phyloP scores from a whole-genome alignment of 2,113 vertebrate species.

The Alosa alosa region DNA sequence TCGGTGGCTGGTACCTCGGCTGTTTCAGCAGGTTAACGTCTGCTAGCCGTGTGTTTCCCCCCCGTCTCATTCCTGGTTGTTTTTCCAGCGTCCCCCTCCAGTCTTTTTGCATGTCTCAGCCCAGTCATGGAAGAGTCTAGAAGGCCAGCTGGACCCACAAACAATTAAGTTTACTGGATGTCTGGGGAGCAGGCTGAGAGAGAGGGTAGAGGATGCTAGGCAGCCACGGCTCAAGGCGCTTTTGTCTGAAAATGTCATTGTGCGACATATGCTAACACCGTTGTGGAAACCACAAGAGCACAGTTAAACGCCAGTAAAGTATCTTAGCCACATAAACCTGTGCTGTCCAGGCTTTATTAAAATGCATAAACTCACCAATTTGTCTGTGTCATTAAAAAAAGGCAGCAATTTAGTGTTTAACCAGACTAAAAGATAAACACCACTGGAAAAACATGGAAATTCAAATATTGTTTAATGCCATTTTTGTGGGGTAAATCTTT shows the following conservation, averaged over 20 bases:
- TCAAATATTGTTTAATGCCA: not conserved
- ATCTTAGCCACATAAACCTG: constrained; percentile 39
- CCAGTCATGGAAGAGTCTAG: constrained; percentile 24
- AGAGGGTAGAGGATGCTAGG: not conserved
- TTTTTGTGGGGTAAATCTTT: constrained; percentile 6
- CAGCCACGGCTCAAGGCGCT: constrained; percentile 14
- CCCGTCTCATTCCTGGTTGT: constrained; percentile 15
- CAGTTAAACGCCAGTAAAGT: constrained; percentile 45
- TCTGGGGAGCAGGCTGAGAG: constrained; percentile 23
- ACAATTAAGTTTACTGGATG: constrained; percentile 43
- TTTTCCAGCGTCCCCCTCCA: not conserved
- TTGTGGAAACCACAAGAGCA: constrained; percentile 41
- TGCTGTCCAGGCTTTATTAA: constrained; percentile 36
- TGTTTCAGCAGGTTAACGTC: constrained; percentile 11
- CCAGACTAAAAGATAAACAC: constrained; percentile 4
- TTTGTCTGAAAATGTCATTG: constrained; percentile 49
- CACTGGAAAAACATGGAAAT: constrained; percentile 4
- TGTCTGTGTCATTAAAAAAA: constrained; percentile 37
- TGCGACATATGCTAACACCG: constrained; percentile 41
- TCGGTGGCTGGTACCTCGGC: not conserved
- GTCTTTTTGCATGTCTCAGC: constrained; percentile 21
- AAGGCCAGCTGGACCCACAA: constrained; percentile 40
- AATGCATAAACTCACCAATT: constrained; percentile 36
- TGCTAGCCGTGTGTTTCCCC: not conserved
- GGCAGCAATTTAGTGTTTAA: constrained; percentile 5